Evolutionary conservation across 92 coral and sea anemone genomes (phyloP).

Genomic region (Bergia puertoricense): DNA sequence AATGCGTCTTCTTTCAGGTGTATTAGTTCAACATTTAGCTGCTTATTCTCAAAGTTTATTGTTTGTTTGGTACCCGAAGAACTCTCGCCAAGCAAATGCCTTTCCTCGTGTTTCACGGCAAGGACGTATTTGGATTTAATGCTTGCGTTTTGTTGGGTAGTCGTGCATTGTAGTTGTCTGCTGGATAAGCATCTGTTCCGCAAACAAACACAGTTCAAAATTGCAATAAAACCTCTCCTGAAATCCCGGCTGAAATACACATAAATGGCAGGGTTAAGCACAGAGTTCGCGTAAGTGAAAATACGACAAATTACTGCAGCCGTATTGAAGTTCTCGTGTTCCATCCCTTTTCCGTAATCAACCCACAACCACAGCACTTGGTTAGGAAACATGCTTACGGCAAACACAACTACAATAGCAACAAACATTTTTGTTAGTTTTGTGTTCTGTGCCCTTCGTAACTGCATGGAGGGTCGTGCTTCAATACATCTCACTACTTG

Average conservation of each 20-base stretch:
- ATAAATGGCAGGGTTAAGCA: conserved; percentile 81
- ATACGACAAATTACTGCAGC: conserved; percentile 65
- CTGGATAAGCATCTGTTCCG: background rate
- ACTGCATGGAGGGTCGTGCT: conserved; percentile 1
- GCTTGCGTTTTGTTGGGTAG: background rate
- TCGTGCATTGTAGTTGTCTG: background rate
- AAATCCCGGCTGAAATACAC: conserved; percentile 75
- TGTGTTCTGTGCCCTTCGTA: conserved; percentile 78
- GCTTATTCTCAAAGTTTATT: background rate
- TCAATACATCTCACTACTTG: background rate
- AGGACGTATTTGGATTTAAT: background rate
- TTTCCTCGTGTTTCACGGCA: background rate
- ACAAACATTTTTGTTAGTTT: conserved; percentile 87
- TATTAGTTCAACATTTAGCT: background rate
- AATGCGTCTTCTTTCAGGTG: background rate
- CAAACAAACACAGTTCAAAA: background rate
- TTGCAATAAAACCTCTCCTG: conserved; percentile 53
- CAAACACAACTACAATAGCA: conserved; percentile 81
- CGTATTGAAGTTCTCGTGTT: conserved; percentile 47
- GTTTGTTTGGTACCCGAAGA: background rate
- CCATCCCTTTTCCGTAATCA: conserved; percentile 62
- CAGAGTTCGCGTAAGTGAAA: conserved; percentile 84
- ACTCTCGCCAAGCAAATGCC: background rate
- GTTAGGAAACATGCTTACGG: conserved; percentile 81
- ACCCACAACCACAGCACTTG: conserved; percentile 85